Evolutionary conservation across 2,797 vertebrate species (phyloP).

Genomic region (Anniella stebbinsi): DNA sequence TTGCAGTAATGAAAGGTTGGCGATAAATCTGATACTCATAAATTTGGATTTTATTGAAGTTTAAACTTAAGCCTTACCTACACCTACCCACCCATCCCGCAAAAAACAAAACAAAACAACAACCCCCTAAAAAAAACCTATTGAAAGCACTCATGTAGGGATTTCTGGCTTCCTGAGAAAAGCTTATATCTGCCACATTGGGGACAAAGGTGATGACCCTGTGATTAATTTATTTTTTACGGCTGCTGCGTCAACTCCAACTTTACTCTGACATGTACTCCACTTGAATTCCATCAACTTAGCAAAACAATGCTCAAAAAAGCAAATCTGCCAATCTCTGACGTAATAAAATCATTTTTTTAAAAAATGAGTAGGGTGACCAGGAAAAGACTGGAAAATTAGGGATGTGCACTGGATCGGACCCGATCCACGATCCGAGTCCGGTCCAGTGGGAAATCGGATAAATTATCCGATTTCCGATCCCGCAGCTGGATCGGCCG

Average conservation of each 20-base stretch:
- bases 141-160: conserved; percentile 42
- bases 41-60: conserved; percentile 74
- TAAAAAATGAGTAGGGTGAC: too few species aligned
- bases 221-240: conserved; percentile 28
- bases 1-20: conserved; percentile 67
- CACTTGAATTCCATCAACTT: background rate
- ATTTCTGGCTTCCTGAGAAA: conserved; percentile 8
- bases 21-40: conserved; percentile 74
- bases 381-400: too few species aligned
- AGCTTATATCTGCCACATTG: background rate
- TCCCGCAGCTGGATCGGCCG: too few species aligned
- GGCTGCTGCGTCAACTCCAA: background rate
- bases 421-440: too few species aligned
- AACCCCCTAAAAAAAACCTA: background rate
- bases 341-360: too few species aligned
- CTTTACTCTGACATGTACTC: conserved; percentile 32
- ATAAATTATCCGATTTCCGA: too few species aligned
- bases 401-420: too few species aligned
- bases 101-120: too few species aligned
- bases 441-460: too few species aligned
- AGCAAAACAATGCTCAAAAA: conserved; percentile 11
- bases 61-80: conserved; percentile 68
- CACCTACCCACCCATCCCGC: conserved; percentile 24
- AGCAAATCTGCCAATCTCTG: background rate
- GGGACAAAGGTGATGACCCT: conserved; percentile 10